Evolutionary conservation across 1,140 invertebrate species (phyloP), one percentile per base, ranked within the genome.

Genomic region (Drosophila orosa): DNA sequence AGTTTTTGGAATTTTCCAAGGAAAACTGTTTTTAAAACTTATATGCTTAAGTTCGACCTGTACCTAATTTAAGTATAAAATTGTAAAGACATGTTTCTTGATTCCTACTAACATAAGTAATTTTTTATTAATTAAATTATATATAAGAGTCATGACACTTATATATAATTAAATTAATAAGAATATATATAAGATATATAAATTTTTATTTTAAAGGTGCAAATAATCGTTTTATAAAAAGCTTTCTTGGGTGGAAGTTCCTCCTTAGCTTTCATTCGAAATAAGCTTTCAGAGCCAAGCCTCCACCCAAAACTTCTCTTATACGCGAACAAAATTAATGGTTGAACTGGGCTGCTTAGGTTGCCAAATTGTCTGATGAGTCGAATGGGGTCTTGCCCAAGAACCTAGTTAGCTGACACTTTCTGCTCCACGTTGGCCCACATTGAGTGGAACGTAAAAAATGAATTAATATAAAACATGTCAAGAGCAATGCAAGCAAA

Each of bases 331-430:
- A n/a, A n/a, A n/a, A 33, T 5, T 6, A n/a, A 54, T 33, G n/a
- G 35, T 22, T 9, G 0, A 52, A 42, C 22, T 52, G 31, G 17
- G 33, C 33, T 29, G 44, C 25, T 40, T 40, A 66, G 35, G 48
- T 50, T 17, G 33, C 24, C 13, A 47, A 62, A 35, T 37, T 47
- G 33, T 19, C 40, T 55, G 45, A 52, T 24, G 52, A 15, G 12
- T 42, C 8, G 31, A 73, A 39, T 44, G 48, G 47, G 40, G 31
- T 44, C 68, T 71, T 45, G 39, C 33, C 39, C 33, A 47, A 29
- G 44, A 57, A 57, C 80, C 65, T 55, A 73, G 55, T 74, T 85
- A 54, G 57, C 67, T 58, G 78, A 81, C 62, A 86, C 78, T 85
- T 74, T 63, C 68, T 77, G 74, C 77, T 78, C 74, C 67, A 80